Evolutionary conservation across 1,140 invertebrate genomes (phyloP).

Genomic region (Hyles vespertilio): DNA sequence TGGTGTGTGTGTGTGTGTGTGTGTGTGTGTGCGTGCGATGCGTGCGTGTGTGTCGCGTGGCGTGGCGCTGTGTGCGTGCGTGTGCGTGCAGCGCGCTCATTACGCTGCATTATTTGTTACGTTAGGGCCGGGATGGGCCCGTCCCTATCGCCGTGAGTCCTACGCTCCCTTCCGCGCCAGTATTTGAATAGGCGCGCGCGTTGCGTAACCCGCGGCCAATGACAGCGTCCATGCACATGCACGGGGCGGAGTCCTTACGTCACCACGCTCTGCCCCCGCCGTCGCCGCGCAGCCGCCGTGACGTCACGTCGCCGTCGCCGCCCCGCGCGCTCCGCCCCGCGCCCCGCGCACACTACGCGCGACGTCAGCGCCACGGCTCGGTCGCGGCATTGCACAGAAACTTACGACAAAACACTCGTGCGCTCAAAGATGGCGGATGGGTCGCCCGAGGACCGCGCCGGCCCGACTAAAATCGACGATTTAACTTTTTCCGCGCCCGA

Average conservation of each 20-base stretch:
- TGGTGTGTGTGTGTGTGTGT: slow-evolving; percentile 22
- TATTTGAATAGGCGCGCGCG: slow-evolving; percentile 65
- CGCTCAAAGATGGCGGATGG: slow-evolving; percentile 76
- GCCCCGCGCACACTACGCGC: slow-evolving; percentile 44
- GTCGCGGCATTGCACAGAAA: slow-evolving; percentile 49
- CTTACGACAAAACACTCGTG: slow-evolving; percentile 71
- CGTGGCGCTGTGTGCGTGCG: slow-evolving; percentile 25
- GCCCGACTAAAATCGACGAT: slow-evolving; percentile 57
- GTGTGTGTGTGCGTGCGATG: slow-evolving; percentile 26
- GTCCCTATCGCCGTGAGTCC: slow-evolving; percentile 57
- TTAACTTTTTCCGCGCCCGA: slow-evolving; percentile 70
- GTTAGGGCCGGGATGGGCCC: slow-evolving; percentile 62
- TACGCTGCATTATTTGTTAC: slow-evolving; percentile 65
- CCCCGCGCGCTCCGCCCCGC: slow-evolving; percentile 31
- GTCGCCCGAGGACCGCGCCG: slow-evolving; percentile 55
- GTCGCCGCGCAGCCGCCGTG: slow-evolving; percentile 67
- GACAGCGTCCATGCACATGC: slow-evolving; percentile 65
- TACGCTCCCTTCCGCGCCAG: slow-evolving; percentile 59
- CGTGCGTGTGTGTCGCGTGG: slow-evolving; percentile 10
- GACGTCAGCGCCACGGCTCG: slow-evolving; percentile 57
- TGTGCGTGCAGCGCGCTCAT: slow-evolving; percentile 44
- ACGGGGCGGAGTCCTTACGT: slow-evolving; percentile 71
- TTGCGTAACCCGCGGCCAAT: slow-evolving; percentile 73
- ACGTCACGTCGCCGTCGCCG: slow-evolving; percentile 52
- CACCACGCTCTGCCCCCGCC: slow-evolving; percentile 59